These are phyloP conservation scores for Pleuronectes platessa DNA, from an alignment of 2,113 vertebrate genomes.

Conservation along the genomic window DNA sequence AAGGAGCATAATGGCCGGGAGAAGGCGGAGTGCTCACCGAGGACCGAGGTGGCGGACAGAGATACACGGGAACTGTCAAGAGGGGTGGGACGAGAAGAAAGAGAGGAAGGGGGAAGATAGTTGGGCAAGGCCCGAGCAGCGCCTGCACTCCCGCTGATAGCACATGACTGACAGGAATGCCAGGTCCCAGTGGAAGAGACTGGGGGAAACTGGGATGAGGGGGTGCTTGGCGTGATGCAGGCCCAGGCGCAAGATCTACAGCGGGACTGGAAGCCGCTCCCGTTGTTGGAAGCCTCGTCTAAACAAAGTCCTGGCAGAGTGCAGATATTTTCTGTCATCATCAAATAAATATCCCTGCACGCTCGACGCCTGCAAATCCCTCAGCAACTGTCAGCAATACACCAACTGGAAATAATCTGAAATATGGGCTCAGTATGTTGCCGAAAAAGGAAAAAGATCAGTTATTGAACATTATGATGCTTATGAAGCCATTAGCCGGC, in stretches of 20 bases:
- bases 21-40: slow-evolving; percentile 45
- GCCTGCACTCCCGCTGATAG: slow-evolving; percentile 81
- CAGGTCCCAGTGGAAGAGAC: slow-evolving; percentile 70
- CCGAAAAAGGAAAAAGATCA: not conserved
- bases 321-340: slow-evolving; percentile 54
- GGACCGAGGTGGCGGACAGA: slow-evolving; percentile 52
- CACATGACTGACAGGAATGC: slow-evolving; percentile 80
- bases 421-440: slow-evolving; percentile 1
- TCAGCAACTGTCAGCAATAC: slow-evolving; percentile 36
- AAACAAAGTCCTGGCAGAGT: slow-evolving; percentile 64
- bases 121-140: slow-evolving; percentile 58
- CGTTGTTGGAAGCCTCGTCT: slow-evolving; percentile 47
- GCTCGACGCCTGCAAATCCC: slow-evolving; percentile 47
- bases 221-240: slow-evolving; percentile 54
- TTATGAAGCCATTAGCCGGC: not conserved
- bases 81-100: slow-evolving; percentile 46
- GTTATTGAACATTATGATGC: not conserved
- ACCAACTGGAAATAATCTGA: slow-evolving; percentile 24
- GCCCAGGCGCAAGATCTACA: slow-evolving; percentile 44
- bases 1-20: slow-evolving; percentile 12
- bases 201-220: slow-evolving; percentile 28
- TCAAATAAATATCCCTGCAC: slow-evolving; percentile 56
- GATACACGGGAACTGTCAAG: slow-evolving; percentile 55
- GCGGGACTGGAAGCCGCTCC: slow-evolving; percentile 42
- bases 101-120: slow-evolving; percentile 59